A percentile compares a stretch with the other conserved stretches of the same genome.
Evolutionary conservation across 2,888 invertebrate species (phyloP).

Genomic region (Drosophila emarginata): DNA sequence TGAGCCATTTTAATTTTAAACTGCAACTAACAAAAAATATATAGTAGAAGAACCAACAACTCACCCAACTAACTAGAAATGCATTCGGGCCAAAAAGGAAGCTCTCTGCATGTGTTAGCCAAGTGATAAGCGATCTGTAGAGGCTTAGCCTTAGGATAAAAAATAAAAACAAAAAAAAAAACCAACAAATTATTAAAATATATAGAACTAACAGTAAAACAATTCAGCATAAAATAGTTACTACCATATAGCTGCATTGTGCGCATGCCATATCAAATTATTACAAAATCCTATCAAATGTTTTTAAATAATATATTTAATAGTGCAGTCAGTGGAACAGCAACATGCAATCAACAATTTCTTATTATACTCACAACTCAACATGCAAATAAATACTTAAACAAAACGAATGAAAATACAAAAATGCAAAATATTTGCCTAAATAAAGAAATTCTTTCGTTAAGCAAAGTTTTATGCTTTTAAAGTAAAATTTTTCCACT

Average conservation of each 20-base stretch:
- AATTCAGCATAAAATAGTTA: slow-evolving; percentile 3
- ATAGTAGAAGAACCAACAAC: slow-evolving; percentile 47
- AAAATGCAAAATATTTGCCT: slow-evolving; percentile 24
- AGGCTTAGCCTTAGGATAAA: slow-evolving; percentile 49
- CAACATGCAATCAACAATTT: slow-evolving; percentile 18
- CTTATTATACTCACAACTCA: slow-evolving; percentile 15
- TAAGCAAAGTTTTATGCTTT: slow-evolving; percentile 25
- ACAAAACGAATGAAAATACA: slow-evolving; percentile 4
- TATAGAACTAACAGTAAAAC: too few relatives aligned
- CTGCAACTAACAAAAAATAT: slow-evolving; percentile 23
- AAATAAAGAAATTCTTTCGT: slow-evolving; percentile 39
- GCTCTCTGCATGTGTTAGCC: slow-evolving; percentile 54
- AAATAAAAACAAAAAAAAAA: neutral
- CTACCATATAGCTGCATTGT: slow-evolving; percentile 60
- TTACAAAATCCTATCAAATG: neutral
- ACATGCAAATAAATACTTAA: slow-evolving; percentile 57
- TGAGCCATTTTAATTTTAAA: slow-evolving; percentile 61
- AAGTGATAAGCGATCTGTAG: slow-evolving; percentile 42
- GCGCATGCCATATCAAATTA: slow-evolving; percentile 53
- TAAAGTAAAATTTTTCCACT: too few relatives aligned
- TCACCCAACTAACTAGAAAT: slow-evolving; percentile 42
- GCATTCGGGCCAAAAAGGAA: slow-evolving; percentile 35
- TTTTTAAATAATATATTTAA: slow-evolving; percentile 18
- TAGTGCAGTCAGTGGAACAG: slow-evolving; percentile 20
- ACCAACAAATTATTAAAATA: too few relatives aligned